phyloP scores from a whole-genome alignment of 2,888 invertebrate species.

The Temnothorax unifasciatus region DNA sequence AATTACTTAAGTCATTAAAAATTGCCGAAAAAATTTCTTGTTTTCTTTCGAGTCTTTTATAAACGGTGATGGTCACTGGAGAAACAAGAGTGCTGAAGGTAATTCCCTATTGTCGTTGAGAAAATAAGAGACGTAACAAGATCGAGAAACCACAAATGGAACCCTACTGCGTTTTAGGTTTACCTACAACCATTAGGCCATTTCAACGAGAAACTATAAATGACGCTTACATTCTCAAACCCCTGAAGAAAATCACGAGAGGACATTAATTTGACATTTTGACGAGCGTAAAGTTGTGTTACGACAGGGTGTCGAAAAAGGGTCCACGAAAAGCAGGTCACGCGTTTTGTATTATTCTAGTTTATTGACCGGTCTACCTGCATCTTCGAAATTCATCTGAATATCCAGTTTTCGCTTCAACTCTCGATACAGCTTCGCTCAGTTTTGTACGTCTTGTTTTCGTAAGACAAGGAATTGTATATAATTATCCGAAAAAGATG shows the following conservation, averaged over 20 bases:
- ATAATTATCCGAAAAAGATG: no score
- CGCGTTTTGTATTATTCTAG: slow-evolving; percentile 17
- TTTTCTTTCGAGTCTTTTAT: background rate
- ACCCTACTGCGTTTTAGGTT: background rate
- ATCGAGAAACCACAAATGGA: background rate
- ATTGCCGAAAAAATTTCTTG: no score
- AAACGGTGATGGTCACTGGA: background rate
- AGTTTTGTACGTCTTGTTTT: background rate
- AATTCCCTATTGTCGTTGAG: background rate
- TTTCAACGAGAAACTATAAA: background rate
- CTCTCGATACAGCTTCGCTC: background rate
- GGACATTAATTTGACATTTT: slow-evolving; percentile 20
- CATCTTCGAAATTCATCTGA: slow-evolving; percentile 73
- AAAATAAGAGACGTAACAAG: background rate
- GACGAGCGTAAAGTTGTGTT: background rate
- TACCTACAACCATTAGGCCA: background rate
- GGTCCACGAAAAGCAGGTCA: background rate
- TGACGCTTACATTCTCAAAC: background rate
- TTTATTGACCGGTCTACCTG: slow-evolving; percentile 69
- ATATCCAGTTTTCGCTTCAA: background rate
- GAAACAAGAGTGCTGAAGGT: background rate
- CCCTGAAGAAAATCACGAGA: background rate
- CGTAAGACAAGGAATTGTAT: slow-evolving; percentile 34
- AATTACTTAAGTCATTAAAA: background rate
- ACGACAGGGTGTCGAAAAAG: background rate